phyloP scores from a whole-genome alignment of 2,113 vertebrate genomes.

The Tretioscincus oriximinensis region DNA sequence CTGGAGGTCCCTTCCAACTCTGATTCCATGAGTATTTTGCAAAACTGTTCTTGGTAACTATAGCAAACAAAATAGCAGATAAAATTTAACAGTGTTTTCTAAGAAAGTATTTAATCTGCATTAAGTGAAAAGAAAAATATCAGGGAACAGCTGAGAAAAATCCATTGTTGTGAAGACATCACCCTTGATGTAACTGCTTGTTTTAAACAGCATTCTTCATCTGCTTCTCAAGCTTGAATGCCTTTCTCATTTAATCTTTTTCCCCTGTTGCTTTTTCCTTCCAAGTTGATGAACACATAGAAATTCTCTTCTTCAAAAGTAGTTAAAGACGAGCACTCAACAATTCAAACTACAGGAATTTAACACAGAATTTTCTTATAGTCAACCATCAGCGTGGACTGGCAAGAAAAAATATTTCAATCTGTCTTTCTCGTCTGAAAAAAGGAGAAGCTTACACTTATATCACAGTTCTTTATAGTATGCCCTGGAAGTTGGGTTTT shows the following conservation, averaged over 20 bases:
- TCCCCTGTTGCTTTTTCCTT: conserved; percentile 55
- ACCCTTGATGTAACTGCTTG: conserved; percentile 61
- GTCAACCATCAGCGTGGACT: conserved; percentile 27
- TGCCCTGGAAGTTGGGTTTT: too few species aligned
- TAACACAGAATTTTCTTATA: not conserved
- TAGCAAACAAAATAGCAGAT: conserved; percentile 25
- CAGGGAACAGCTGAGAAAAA: conserved; percentile 35
- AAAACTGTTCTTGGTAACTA: conserved; percentile 52
- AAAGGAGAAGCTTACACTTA: too few species aligned
- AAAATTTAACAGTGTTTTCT: conserved; percentile 52
- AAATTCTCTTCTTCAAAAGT: conserved; percentile 45
- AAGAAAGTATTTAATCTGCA: conserved; percentile 58
- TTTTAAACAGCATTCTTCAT: conserved; percentile 50
- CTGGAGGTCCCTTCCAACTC: too few species aligned
- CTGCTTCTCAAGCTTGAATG: conserved; percentile 62
- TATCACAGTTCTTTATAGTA: too few species aligned
- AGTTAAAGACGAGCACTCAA: conserved; percentile 30
- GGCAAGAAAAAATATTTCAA: conserved; percentile 24
- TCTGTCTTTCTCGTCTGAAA: not conserved
- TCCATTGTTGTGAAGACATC: conserved; percentile 45
- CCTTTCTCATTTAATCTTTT: conserved; percentile 61
- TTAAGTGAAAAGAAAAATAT: conserved; percentile 37
- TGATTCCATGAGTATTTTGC: not conserved
- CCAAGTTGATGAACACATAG: conserved; percentile 11
- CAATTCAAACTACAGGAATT: conserved; percentile 1